These are phyloP conservation scores for Panagrolaimus sp. DNA, from an alignment of 1,140 invertebrate species.

Conservation along the genomic window DNA sequence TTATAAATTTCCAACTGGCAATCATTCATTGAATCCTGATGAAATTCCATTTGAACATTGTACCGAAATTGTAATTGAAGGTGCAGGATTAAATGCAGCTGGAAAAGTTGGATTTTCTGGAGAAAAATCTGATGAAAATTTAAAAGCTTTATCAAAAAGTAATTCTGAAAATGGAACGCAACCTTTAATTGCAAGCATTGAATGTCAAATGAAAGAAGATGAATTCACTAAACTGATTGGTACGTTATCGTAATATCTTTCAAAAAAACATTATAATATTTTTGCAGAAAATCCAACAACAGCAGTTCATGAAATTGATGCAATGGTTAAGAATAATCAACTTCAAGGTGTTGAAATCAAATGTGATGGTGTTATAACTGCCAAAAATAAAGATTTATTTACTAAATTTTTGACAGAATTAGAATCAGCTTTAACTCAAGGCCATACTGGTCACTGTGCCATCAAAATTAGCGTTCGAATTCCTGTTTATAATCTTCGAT, in stretches of 20 bases:
- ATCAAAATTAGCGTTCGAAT: constrained; percentile 20
- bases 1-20: constrained; percentile 17
- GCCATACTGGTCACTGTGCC: neutral
- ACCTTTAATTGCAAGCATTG: neutral
- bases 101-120: constrained; percentile 13
- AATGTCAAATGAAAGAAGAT: constrained; percentile 4
- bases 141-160: constrained; percentile 9
- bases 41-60: constrained; percentile 18
- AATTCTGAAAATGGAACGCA: neutral
- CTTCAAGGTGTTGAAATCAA: constrained; percentile 19
- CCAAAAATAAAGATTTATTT: neutral
- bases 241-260: neutral
- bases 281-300: neutral
- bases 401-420: neutral
- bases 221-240: constrained; percentile 15
- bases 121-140: neutral
- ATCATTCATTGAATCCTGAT: neutral
- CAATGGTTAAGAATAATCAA: neutral
- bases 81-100: neutral
- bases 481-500: constrained; percentile 23
- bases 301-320: no score
- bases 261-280: neutral
- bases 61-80: constrained; percentile 20
- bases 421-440: neutral
- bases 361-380: constrained; percentile 12